phyloP scores from a whole-genome alignment of 2,797 vertebrate species.

The Mormyrus proboscirostris region DNA sequence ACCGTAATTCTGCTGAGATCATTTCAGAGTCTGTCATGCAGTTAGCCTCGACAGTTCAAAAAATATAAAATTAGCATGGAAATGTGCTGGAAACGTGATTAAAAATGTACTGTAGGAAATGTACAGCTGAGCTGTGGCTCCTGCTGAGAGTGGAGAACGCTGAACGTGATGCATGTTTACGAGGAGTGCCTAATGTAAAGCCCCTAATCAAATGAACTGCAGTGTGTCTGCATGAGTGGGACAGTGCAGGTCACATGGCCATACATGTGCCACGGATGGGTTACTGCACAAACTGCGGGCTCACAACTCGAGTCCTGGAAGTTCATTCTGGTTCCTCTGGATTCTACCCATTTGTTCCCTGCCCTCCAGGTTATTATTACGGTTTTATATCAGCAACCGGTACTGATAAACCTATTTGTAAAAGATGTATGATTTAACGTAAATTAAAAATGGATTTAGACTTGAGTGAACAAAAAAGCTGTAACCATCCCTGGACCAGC shows the following conservation, averaged over 20 bases:
- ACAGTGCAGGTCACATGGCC: not conserved
- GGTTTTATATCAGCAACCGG: not conserved
- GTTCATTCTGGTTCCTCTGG: not conserved
- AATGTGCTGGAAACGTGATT: conserved; percentile 27
- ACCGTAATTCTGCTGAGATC: conserved; percentile 34
- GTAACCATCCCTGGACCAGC: no score
- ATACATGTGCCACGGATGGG: not conserved
- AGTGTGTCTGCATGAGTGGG: not conserved
- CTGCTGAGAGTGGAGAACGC: not conserved
- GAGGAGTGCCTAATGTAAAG: not conserved
- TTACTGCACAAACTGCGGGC: not conserved
- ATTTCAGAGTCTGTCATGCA: conserved; percentile 37
- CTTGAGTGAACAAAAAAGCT: not conserved
- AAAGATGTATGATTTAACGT: not conserved
- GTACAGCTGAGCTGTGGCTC: not conserved
- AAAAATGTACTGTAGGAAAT: conserved; percentile 18
- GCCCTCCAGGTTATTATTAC: not conserved
- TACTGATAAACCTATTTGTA: not conserved
- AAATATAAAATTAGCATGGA: conserved; percentile 29
- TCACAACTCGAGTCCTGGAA: not conserved
- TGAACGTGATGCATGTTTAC: not conserved
- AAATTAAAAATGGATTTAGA: not conserved
- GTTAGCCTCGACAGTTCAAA: conserved; percentile 13
- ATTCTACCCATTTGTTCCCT: not conserved
- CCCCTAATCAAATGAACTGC: not conserved